These are phyloP conservation scores for Elysia crispata DNA, from an alignment of 2,888 invertebrate species.

Conservation along the genomic window DNA sequence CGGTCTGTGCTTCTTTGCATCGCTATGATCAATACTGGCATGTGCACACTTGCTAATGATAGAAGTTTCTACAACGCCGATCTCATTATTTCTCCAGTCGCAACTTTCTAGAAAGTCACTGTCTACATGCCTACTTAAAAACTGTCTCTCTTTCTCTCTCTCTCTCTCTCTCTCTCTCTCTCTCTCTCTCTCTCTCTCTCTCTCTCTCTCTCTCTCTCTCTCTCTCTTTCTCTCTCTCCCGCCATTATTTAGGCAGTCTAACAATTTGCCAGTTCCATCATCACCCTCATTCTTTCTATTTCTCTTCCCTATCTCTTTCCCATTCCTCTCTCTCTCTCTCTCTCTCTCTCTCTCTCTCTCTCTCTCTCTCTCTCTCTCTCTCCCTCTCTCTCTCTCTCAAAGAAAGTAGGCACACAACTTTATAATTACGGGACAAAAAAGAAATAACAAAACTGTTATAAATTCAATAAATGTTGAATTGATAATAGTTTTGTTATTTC, in stretches of 20 bases:
- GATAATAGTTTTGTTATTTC: too few species aligned
- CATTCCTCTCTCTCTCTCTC: background rate
- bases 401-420: too few species aligned
- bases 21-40: too few species aligned
- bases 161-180: background rate
- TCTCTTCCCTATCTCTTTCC: background rate
- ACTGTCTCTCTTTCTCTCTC: conserved; percentile 7
- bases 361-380: background rate
- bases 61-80: too few species aligned
- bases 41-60: too few species aligned
- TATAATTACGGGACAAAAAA: too few species aligned
- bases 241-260: background rate
- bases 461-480: too few species aligned
- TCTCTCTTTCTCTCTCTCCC: background rate
- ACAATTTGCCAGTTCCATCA: background rate
- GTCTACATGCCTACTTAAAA: too few species aligned
- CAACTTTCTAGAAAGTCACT: too few species aligned
- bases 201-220: background rate
- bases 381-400: conserved; percentile 6
- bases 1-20: too few species aligned
- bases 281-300: background rate
- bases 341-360: conserved; percentile 26
- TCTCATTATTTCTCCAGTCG: too few species aligned
- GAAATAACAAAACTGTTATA: too few species aligned
- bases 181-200: background rate